Evolutionary conservation across 2,888 invertebrate genomes (phyloP).

Genomic region (Archips crataeganus): DNA sequence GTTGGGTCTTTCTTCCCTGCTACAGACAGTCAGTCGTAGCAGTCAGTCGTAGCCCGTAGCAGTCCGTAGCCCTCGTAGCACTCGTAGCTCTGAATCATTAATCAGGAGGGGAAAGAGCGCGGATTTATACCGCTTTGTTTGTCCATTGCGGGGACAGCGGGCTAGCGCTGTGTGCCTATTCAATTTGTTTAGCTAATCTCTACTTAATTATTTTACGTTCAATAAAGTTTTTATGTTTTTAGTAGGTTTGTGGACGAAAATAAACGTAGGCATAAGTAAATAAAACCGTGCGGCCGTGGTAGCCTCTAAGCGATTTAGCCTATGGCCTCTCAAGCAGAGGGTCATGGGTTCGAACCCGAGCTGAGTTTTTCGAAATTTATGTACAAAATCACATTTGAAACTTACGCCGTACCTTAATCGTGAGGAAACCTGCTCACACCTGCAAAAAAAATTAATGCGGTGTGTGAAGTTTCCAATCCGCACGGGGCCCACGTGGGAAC

Average conservation of each 20-base stretch:
- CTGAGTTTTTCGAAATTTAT: too few relatives aligned
- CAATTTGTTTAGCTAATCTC: slow-evolving; percentile 15
- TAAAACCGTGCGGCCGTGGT: too few relatives aligned
- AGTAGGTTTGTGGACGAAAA: not conserved
- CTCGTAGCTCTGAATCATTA: slow-evolving; percentile 36
- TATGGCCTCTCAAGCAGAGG: too few relatives aligned
- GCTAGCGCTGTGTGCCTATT: slow-evolving; percentile 21
- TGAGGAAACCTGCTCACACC: too few relatives aligned
- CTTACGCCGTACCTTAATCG: too few relatives aligned
- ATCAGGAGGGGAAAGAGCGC: slow-evolving; percentile 24
- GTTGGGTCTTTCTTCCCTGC: slow-evolving; percentile 5
- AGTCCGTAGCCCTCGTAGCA: slow-evolving; percentile 29
- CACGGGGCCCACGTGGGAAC: too few relatives aligned
- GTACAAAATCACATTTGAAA: too few relatives aligned
- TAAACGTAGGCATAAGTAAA: not conserved
- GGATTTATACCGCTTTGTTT: slow-evolving; percentile 38
- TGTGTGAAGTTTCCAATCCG: too few relatives aligned
- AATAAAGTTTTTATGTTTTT: not conserved
- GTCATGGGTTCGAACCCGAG: too few relatives aligned
- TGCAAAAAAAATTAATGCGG: too few relatives aligned
- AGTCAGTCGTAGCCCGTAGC: slow-evolving; percentile 29
- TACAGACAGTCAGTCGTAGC: slow-evolving; percentile 26
- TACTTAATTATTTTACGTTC: slow-evolving; percentile 14
- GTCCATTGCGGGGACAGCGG: slow-evolving; percentile 22
- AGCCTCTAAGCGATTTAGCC: too few relatives aligned